These are phyloP conservation scores for Mormyrops attenuatus DNA, from an alignment of 2,797 vertebrate species.

Conservation along the genomic window DNA sequence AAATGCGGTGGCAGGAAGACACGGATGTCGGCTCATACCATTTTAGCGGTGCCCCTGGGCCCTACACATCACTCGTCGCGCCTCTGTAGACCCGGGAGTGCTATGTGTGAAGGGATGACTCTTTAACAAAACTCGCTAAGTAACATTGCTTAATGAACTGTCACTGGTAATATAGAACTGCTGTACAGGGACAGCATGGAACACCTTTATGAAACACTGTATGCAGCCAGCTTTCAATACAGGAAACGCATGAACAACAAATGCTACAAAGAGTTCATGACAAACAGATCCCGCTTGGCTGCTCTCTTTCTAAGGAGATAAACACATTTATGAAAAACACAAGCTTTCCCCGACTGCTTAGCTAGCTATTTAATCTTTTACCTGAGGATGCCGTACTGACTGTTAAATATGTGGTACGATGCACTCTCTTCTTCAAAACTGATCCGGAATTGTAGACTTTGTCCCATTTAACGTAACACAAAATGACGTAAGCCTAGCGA, in stretches of 20 bases:
- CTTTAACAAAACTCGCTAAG: not conserved
- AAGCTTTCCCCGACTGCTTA: constrained; percentile 15
- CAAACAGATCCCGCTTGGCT: not conserved
- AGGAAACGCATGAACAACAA: not conserved
- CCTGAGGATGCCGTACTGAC: constrained; percentile 26
- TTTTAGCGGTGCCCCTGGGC: not conserved
- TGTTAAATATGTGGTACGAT: constrained; percentile 37
- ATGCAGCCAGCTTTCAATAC: not conserved
- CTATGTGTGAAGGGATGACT: not conserved
- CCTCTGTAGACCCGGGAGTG: too few relatives aligned
- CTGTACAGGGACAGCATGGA: not conserved
- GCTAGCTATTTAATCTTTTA: constrained; percentile 42
- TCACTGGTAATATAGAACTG: not conserved
- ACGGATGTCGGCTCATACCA: not conserved
- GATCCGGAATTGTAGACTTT: constrained; percentile 33
- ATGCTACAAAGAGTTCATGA: not conserved
- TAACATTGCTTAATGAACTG: not conserved
- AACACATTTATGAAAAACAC: not conserved
- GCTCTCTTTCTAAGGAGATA: not conserved
- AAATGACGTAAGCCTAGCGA: constrained; percentile 19
- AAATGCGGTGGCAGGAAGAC: not conserved
- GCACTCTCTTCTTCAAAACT: constrained; percentile 12
- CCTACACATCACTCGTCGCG: not conserved
- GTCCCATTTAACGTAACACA: not conserved
- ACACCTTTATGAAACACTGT: not conserved